phyloP scores from a whole-genome alignment of 2,888 invertebrate species.

The Ferrisia virgata region DNA sequence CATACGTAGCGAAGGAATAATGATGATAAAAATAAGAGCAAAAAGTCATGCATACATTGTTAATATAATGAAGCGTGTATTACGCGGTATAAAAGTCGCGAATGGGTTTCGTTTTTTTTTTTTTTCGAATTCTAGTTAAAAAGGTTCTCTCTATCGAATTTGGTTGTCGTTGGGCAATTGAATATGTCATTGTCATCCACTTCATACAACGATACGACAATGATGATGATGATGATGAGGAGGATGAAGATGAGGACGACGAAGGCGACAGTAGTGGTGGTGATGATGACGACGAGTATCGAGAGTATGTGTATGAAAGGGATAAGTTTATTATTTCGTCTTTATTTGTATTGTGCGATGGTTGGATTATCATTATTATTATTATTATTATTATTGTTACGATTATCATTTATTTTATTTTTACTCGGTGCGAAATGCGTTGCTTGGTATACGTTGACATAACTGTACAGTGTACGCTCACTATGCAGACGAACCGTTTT shows the following conservation, averaged over 20 bases:
- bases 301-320: conserved; percentile 20
- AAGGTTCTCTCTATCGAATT: neutral
- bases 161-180: neutral
- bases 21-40: neutral
- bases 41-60: conserved; percentile 44
- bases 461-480: neutral
- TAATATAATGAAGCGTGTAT: conserved; percentile 43
- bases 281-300: neutral
- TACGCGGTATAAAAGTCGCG: conserved; percentile 8
- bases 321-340: conserved; percentile 44
- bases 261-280: conserved; percentile 6
- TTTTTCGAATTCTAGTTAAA: neutral
- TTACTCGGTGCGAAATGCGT: neutral
- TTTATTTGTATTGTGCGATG: conserved; percentile 19
- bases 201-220: too few relatives aligned
- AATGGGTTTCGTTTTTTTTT: neutral
- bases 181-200: conserved; percentile 39
- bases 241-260: neutral
- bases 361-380: neutral
- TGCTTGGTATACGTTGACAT: neutral
- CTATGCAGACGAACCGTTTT: neutral
- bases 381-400: neutral
- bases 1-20: neutral
- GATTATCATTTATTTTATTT: neutral
- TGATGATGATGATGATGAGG: neutral